Evolutionary conservation across 2,113 vertebrate species (phyloP), one percentile per base, ranked within the genome.

Genomic region (Oryzias woworae): DNA sequence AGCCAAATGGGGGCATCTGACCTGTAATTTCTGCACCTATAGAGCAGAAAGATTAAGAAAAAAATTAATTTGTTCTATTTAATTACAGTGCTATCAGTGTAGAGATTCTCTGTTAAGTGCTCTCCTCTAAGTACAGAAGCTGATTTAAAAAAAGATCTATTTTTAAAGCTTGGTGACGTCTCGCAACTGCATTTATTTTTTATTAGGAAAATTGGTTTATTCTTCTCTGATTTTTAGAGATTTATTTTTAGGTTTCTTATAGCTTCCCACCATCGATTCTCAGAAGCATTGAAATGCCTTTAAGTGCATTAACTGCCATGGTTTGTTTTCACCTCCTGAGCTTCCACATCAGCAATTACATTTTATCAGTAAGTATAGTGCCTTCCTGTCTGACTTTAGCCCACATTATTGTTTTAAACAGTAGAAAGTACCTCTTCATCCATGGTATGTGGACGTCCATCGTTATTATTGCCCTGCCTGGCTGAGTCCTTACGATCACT

Each of bases 1-100:
- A 4, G 4, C 42, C 20, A 1, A 24, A 57, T 22, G 62, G 26
- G 53, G 63, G 45, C 66, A 18, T 44, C 53, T 69, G 49, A 58
- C 23, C 55, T 20, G 61, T 66, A 42, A 71, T 77, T 69, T 73
- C 48, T 51, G 7, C 18, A 24, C 57, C 22, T 24, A 45, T n/a
- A 52, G 26, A 57, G 46, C 45, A 58, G 18, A 73, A 62, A 44
- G 28, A 72, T 28, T 20, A 20, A 13, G 15, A 57, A 53, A 68
- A 53, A 64, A 47, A 26, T 48, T 28, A 28, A 52, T 65, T 62
- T 60, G 46, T 51, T 70, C 13, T 20, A 13, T 71, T 71, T 71
- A 72, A 77, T 65, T 76, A 57, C 53, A 48, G 44, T 23, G 15
- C 55, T 24, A 14, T 24, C 58, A 49, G 48, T 36, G 36, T 10